Conservation (phyloP, 2,888 invertebrate species). For the Aphidius colemani region DNA sequence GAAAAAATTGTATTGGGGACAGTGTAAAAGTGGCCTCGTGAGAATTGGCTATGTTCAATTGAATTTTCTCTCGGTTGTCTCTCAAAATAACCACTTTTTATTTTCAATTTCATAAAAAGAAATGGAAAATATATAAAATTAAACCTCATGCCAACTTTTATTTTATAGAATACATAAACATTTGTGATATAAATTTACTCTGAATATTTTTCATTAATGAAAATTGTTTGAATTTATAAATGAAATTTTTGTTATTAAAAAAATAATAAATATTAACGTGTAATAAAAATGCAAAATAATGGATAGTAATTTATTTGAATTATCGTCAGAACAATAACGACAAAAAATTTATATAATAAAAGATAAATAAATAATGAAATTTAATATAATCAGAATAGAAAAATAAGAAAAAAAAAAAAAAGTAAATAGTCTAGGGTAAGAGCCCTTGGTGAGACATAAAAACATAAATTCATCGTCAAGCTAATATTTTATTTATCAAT, state of each 20-base stretch:
- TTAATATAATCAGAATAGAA: no score
- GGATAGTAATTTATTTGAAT: no score
- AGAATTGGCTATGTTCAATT: no score
- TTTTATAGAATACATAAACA: not conserved
- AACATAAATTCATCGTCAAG: constrained; percentile 12
- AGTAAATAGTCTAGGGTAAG: not conserved
- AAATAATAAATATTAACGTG: no score
- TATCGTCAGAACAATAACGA: not conserved
- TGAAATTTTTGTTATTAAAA: no score
- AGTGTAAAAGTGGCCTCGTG: no score
- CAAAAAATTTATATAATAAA: no score
- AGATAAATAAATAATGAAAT: not conserved
- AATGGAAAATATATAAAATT: not conserved
- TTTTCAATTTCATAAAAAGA: not conserved
- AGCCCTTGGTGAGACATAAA: constrained; percentile 4
- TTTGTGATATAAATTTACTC: not conserved
- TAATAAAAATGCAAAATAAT: no score
- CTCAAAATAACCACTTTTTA: no score
- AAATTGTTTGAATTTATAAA: no score
- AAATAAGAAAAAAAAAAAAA: not conserved
- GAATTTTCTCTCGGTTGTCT: no score
- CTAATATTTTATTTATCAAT: constrained; percentile 22
- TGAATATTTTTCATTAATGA: not conserved
- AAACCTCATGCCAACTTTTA: not conserved
- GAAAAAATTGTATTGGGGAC: no score